Evolutionary conservation across 2,797 vertebrate species (phyloP).

Genomic region (Siniperca obscura): DNA sequence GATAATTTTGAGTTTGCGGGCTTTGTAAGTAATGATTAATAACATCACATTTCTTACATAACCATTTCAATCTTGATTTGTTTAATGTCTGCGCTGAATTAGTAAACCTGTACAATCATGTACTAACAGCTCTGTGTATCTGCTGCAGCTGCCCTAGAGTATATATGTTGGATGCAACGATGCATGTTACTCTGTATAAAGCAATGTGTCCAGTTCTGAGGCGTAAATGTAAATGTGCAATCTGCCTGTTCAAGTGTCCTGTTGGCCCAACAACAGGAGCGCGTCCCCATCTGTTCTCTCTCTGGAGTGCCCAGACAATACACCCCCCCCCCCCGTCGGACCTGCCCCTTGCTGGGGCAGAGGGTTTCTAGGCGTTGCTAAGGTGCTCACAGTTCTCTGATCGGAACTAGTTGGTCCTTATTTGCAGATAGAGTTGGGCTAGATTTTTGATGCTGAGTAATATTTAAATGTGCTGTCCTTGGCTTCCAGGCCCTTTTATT

Average conservation of each 20-base stretch:
- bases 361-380: conserved; percentile 67
- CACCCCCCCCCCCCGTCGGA: conserved; percentile 71
- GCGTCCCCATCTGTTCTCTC: conserved; percentile 93
- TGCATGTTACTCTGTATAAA: conserved; percentile 44
- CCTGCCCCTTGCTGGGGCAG: conserved; percentile 70
- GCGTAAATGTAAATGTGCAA: conserved; percentile 94
- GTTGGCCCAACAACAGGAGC: conserved; percentile 89
- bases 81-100: conserved; percentile 25
- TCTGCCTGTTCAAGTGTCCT: conserved; percentile 89
- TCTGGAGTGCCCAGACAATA: conserved; percentile 86
- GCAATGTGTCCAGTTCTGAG: conserved; percentile 81
- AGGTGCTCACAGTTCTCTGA: conserved; percentile 71
- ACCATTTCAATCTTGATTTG: conserved; percentile 28
- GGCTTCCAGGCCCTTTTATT: conserved; percentile 61
- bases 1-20: conserved; percentile 24
- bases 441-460: conserved; percentile 56
- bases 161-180: conserved; percentile 35
- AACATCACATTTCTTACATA: conserved; percentile 30
- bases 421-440: conserved; percentile 52
- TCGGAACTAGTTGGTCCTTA: conserved; percentile 53
- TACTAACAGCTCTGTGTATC: conserved; percentile 21
- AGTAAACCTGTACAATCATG: conserved; percentile 22
- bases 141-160: conserved; percentile 10
- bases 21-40: conserved; percentile 30
- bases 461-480: conserved; percentile 73